phyloP scores from a whole-genome alignment of 92 coral and sea anemone species.

The Isaurus tuberculatus region DNA sequence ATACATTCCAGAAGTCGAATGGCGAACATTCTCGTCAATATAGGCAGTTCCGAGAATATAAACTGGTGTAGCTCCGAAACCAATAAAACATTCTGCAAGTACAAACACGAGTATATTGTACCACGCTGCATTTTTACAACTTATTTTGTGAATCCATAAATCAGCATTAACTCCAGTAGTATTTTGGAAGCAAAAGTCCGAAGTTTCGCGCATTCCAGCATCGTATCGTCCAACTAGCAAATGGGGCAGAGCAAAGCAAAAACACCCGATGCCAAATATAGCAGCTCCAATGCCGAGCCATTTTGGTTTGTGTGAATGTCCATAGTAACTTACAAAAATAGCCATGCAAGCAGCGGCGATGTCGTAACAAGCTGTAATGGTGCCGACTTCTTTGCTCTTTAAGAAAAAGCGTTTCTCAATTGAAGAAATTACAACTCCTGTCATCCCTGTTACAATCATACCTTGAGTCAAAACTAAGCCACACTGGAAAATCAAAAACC shows the following conservation, averaged over 20 bases:
- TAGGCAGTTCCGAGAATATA: slow-evolving; percentile 88
- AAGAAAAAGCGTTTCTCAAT: slow-evolving; percentile 88
- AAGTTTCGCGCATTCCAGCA: slow-evolving; percentile 63
- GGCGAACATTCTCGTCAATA: slow-evolving; percentile 92
- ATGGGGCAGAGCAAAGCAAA: slow-evolving; percentile 94
- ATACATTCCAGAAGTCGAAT: slow-evolving; percentile 82
- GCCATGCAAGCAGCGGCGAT: slow-evolving; percentile 90
- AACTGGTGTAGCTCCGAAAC: slow-evolving; percentile 97
- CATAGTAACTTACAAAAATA: slow-evolving; percentile 87
- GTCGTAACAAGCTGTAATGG: slow-evolving; percentile 85
- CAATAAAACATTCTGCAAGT: slow-evolving; percentile 89
- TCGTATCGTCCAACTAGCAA: slow-evolving; percentile 74
- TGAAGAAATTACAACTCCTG: slow-evolving; percentile 93
- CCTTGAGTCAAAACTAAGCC: slow-evolving; percentile 91
- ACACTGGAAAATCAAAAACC: slow-evolving; percentile 93
- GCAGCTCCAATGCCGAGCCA: slow-evolving; percentile 95
- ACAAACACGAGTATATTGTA: slow-evolving; percentile 87
- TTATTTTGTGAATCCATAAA: slow-evolving; percentile 31
- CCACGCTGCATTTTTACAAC: slow-evolving; percentile 84
- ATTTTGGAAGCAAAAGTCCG: slow-evolving; percentile 68
- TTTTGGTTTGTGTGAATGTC: slow-evolving; percentile 95
- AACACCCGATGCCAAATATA: slow-evolving; percentile 86
- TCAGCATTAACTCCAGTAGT: slow-evolving; percentile 38
- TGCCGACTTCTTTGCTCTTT: slow-evolving; percentile 84
- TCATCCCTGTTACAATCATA: slow-evolving; percentile 89